These are phyloP conservation scores for Pararge aegeria DNA, from an alignment of 1,140 invertebrate genomes.

Conservation along the genomic window DNA sequence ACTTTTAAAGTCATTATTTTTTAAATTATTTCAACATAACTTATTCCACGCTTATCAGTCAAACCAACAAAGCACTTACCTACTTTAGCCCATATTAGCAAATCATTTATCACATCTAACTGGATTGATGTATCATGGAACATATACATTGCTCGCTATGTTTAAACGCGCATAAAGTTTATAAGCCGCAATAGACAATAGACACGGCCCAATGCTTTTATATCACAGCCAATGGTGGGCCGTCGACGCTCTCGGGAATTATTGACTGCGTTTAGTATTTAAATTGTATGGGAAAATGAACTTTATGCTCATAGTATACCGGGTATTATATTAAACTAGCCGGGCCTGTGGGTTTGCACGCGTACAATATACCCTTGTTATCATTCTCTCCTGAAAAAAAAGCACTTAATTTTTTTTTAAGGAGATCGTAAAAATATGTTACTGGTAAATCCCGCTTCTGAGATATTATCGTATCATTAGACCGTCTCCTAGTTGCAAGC, in stretches of 20 bases:
- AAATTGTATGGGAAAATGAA: slow-evolving; percentile 39
- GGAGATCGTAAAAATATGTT: no score
- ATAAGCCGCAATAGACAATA: slow-evolving; percentile 54
- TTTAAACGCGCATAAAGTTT: slow-evolving; percentile 38
- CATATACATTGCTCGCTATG: slow-evolving; percentile 46
- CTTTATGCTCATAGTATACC: slow-evolving; percentile 18
- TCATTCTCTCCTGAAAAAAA: no score
- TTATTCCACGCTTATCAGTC: not conserved
- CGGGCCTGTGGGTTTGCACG: no score
- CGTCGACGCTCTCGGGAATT: slow-evolving; percentile 51
- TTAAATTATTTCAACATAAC: not conserved
- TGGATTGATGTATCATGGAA: slow-evolving; percentile 45
- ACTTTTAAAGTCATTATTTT: no score
- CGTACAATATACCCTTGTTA: no score
- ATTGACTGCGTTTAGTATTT: slow-evolving; percentile 51
- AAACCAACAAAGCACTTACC: slow-evolving; percentile 14
- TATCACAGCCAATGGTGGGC: slow-evolving; percentile 53
- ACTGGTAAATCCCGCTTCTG: no score
- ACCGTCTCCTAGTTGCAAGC: no score
- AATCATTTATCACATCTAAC: slow-evolving; percentile 44
- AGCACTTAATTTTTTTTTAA: no score
- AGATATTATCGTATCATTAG: no score
- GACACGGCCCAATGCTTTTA: slow-evolving; percentile 46
- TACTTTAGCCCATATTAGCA: slow-evolving; percentile 40
- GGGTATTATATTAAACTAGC: no score